phyloP scores from a whole-genome alignment of 30 jellyfish, hydroid and myxozoan genomes.

The Catostylus mosaicus region DNA sequence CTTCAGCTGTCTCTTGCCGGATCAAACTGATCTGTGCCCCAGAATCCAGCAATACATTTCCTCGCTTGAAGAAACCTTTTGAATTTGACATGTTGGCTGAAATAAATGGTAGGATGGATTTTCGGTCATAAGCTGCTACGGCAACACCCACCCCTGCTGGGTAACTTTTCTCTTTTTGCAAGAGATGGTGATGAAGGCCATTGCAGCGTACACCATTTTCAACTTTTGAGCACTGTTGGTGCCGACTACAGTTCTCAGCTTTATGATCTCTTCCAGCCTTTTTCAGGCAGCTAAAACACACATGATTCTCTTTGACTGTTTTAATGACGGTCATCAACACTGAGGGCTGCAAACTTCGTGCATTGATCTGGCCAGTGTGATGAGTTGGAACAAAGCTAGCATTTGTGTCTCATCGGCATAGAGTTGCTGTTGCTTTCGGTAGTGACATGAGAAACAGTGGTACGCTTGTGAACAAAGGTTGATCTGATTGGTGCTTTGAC shows the following conservation, averaged over 20 bases:
- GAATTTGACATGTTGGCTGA: constrained; percentile 57
- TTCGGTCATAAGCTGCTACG: constrained; percentile 47
- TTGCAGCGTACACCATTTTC: constrained; percentile 55
- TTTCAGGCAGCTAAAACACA: constrained; percentile 69
- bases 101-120: constrained; percentile 57
- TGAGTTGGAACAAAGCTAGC: constrained; percentile 65
- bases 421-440: constrained; percentile 57
- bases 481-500: constrained; percentile 77
- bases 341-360: constrained; percentile 52
- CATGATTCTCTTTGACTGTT: constrained; percentile 60
- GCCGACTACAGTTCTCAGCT: constrained; percentile 50
- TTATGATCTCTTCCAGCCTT: constrained; percentile 52
- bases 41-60: constrained; percentile 63
- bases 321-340: constrained; percentile 50
- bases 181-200: constrained; percentile 46
- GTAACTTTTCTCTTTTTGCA: constrained; percentile 42
- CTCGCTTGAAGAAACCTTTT: constrained; percentile 58
- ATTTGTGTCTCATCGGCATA: constrained; percentile 39
- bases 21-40: constrained; percentile 75
- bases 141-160: constrained; percentile 55
- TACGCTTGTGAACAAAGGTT: constrained; percentile 55
- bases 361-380: constrained; percentile 72
- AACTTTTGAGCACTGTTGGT: constrained; percentile 34
- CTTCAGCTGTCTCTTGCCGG: constrained; percentile 56
- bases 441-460: constrained; percentile 47